Conservation (phyloP, 2,888 invertebrate species). For the Megalurothrips usitatus region DNA sequence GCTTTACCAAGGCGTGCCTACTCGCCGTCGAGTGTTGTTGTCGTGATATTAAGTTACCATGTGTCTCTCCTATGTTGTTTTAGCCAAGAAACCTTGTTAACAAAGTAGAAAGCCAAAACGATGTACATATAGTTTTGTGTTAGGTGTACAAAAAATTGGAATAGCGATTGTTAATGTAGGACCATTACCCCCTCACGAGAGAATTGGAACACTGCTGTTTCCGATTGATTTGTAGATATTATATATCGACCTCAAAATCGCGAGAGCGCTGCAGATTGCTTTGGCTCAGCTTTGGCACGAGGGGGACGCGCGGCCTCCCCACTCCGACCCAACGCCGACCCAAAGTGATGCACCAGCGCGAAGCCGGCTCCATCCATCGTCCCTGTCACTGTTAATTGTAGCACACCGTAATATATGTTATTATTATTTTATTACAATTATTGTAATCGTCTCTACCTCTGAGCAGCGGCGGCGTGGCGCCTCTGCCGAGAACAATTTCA, state of each 20-base stretch:
- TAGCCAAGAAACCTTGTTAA: neutral
- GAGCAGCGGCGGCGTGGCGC: no score
- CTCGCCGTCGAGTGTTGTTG: neutral
- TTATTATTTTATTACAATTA: neutral
- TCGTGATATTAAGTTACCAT: conserved; percentile 25
- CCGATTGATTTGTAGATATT: conserved; percentile 25
- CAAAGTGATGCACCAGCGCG: neutral
- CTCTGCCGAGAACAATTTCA: no score
- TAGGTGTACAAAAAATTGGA: neutral
- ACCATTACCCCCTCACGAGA: neutral
- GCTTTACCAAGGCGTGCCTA: no score
- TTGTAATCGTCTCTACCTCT: no score
- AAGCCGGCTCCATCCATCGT: neutral
- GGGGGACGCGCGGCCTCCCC: neutral
- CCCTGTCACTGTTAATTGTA: neutral
- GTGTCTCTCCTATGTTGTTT: neutral
- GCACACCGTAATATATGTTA: neutral
- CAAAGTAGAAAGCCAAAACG: neutral
- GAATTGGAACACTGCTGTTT: neutral
- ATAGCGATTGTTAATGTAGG: neutral
- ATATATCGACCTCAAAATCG: neutral
- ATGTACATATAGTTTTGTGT: neutral
- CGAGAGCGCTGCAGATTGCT: neutral
- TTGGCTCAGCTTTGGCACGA: neutral
- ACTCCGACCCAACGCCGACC: neutral